Base-by-base conservation (phyloP, 1,140 invertebrate genomes). In the Apis laboriosa region DNA sequence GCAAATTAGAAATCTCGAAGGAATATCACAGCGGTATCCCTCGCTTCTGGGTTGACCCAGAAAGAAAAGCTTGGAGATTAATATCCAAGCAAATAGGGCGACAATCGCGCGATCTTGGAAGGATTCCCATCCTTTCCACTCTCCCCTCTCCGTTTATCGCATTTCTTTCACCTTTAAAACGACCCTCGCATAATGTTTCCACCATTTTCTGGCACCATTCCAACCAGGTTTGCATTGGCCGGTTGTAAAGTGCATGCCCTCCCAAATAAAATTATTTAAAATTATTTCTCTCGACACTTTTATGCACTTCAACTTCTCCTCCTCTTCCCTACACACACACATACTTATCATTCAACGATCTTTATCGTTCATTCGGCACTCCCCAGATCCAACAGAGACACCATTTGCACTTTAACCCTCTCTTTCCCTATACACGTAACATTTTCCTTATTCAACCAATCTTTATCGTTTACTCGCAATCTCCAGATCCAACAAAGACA, bases 171-270 rank as follows among this genome's bases (percentile, higher is more conserved):
- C 61, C 71, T 56, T 74, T 66, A 61, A 79, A 78, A 53, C 63
- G 55, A 53, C 58, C 72, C 68, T 80, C 86, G 73, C 90, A 90
- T 90, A 93, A 93, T 87, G 89, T 91, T 89, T 17, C 90, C 85
- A 88, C 72, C 87, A 83, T 78, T 84, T 87, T 55, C 9, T 93
- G 92, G 92, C 92, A 68, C 78, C 56, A 84, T 80, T 88, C 90
- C 90, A 92, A 89, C 75, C 67, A 87, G 91, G 87, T 92, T 91
- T 91, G 87, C 90, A 92, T 91, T 89, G 76, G 81, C 63, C 67
- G 90, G 86, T 87, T 90, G 86, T 87, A 90, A 90, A 90, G 74
- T 77, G 88, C 86, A 91, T 88, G 67, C 84, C 89, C 24, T 34
- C 11, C 75, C 86, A 86, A 76, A 91, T 91, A 90, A 92, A 92